Evolutionary conservation across 2,888 invertebrate genomes (phyloP), one percentile per base, ranked within the genome.

Genomic region (Mycalesis mineus): DNA sequence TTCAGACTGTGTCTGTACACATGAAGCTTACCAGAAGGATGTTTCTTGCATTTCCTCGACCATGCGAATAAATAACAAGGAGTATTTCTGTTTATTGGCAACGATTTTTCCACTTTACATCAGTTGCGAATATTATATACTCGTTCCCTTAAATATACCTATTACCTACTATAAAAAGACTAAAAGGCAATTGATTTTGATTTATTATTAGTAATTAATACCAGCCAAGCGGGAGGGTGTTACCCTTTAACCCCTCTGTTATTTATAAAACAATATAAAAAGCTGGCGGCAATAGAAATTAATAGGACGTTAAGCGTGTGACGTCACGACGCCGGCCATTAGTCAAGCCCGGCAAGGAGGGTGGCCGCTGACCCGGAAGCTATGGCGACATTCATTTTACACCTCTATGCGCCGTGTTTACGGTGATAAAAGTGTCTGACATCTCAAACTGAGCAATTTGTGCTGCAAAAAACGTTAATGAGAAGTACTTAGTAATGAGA

Each of bases 381-480:
- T 80, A 84, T 86, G 80, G 84, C 78, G 82, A 80, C 84, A 82
- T 85, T 80, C 82, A 84, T 82, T 84, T 82, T 73, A 81, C 76
- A 79, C 77, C 67, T 67, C 65, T 52, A 39, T 57, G 62, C 55
- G 52, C n/a, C 42, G 36, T 52, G 41, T 42, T 51, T 15, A 49
- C 28, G 13, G 28, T 8, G 13, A 14, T 37, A 28, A 37, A 22
- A 37, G 13, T 48, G 28, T 29, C 44, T 45, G 22, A 17, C 17
- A 41, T 17, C 9, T 41, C 9, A 41, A 11, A 9, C 17, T 15
- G 9, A 17, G 41, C 17, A 41, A 17, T 41, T 7, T 17, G 41
- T 41, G 22, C 22, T 22, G 5, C 22, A 5, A 22, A 22, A 22
- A 22, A 22, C n/a, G 5, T 22, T 22, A 22, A 22, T 22, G 22